Base-by-base conservation (phyloP, 2,888 invertebrate species). In the Drosophila glabriapex region DNA sequence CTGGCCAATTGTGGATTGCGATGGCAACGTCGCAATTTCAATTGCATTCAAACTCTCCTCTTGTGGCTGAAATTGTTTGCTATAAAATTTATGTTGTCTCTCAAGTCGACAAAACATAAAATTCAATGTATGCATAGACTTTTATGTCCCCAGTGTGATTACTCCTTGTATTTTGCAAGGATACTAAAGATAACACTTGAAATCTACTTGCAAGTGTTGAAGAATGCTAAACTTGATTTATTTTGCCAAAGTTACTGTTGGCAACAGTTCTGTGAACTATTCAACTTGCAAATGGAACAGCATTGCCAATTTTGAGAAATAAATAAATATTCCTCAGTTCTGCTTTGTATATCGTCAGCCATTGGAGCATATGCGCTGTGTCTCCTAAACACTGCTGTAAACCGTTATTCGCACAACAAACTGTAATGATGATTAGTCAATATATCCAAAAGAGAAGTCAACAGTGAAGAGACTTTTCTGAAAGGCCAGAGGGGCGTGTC, bases 361-460 rank as follows among this genome's bases (percentile, higher is more conserved):
- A 35, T 35, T 43, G 39, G 14, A 65, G 41, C 29, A 41, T 6
- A 49, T 16, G 37, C 39, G 28, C 50, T 22, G 29, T 41, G 33
- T 46, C 1, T 25, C 2, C 22, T 46, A 25, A n/a, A 41, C n/a
- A 63, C 37, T 49, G 37, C 14, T 19, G 4, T n/a, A 41, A 10
- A 28, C 58, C 22, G 4, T n/a, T 67, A 28, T 53, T 37, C 35
- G 16, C 25, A 46, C 4, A 46, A 46, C 9, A 16, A 46, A 46
- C 46, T 29, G 61, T 60, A 64, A 58, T 64, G 63, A 65, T 61
- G 58, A 60, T 73, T 73, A 39, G 60, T 35, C 56, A 65, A 76
- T 77, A 67, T 46, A 55, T 56, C 16, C 61, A 56, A 58, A 39
- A 61, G 49, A 69, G 61, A 60, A 61, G 46, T 59, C 46, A 71